Base-by-base conservation (phyloP, 35 echinoderm and acorn worm species). In the Apostichopus californicus region DNA sequence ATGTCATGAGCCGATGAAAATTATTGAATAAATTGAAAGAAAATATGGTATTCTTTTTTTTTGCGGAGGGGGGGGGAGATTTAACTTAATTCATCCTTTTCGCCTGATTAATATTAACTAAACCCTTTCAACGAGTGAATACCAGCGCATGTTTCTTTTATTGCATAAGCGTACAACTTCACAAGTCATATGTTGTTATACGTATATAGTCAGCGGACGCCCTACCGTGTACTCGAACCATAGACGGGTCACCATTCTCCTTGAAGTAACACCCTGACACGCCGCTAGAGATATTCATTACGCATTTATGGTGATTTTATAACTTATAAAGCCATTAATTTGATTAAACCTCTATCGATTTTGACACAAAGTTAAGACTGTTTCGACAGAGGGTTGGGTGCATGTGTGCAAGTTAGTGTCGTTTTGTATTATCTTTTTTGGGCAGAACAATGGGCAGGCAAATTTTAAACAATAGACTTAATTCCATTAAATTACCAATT, bases 221-320 rank as follows among this genome's bases (percentile, higher is more conserved):
- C 81, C 81, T 22, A 85, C 55, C 81, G 81, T 25, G 81, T 58
- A 85, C 81, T 63, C 81, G 23, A 23, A 85, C 20, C 54, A 58
- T 23, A 25, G 55, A 34, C 24, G 24, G 81, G 17, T 85, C n/a
- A 4, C 14, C n/a, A 75, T 2, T 85, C 54, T 85, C 81, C 81
- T 85, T 85, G 81, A 21, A 85, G 24, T 54, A 85, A 85, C 81
- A 85, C 81, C 81, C 81, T 10, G 28, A 13, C 55, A 85, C 81
- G 4, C 55, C 81, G 54, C 81, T 23, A 85, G 81, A 58, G 58
- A 56, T 85, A 85, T 85, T 85, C 81, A 85, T 85, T 85, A 85
- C 14, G 81, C 81, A 24, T 85, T 85, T 85, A 85, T 85, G 81
- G 81, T 85, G 21, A 85, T 59, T 85, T 85, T 85, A 85, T 85